Evolutionary conservation across 2,888 invertebrate species (phyloP), one percentile per base, ranked within the genome.

Genomic region (Euzetes globulus): DNA sequence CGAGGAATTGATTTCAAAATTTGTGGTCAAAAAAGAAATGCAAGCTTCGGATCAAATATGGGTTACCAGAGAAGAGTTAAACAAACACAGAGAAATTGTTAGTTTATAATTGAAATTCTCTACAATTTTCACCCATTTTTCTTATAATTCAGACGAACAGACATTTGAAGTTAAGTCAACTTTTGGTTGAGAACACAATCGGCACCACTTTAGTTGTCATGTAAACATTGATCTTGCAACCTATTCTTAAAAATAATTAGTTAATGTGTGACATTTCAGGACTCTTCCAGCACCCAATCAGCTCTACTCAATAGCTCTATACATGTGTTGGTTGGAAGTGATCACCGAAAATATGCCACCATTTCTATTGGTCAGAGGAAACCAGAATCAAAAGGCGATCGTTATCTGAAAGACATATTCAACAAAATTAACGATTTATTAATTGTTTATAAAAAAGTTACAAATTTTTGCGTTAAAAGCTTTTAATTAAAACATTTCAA

Each of bases 271-370:
- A 41, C 27, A 4, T 79, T 82, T 25, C 80, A 90, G 90, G 87
- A 96, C 97, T 7, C 85, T 97, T 77, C 96, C 96, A 37, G 92
- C 96, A 89, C 95, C 96, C 0, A 87, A 94, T 78, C 93, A 94
- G 79, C 92, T 91, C 63, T 90, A 90, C 0, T 92, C 94, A 1
- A 91, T 95, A 1, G 90, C 92, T 0, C 85, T 97, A 71, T 97
- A 96, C 85, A 92, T 96, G 92, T 91, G 94, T 15, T 98, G 97
- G 97, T 83, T 98, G 80, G 97, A 97, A 84, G 88, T 90, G 80
- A 85, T 98, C 79, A 93, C 94, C 41, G 88, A 87, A 79, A 90
- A 91, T 82, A 87, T 97, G 84, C 95, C 94, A 50, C 95, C 97
- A 0, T 90, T 92, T 82, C 86, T 96, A 72, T 80, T 86, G 37